Base-by-base conservation (phyloP, 2,113 vertebrate species). In the Gobiocypris rarus region DNA sequence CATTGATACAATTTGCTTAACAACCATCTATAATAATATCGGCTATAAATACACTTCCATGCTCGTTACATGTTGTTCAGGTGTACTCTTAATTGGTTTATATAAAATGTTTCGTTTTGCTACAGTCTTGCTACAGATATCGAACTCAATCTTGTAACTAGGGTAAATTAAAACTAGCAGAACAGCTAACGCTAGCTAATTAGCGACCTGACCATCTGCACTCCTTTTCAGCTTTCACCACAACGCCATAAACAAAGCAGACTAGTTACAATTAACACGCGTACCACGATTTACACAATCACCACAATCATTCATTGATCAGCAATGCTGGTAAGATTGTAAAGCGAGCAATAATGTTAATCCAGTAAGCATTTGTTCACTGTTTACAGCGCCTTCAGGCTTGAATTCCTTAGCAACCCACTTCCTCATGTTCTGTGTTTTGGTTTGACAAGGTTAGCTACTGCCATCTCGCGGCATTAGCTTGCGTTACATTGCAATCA, bases 331-430 rank as follows among this genome's bases (percentile, higher is more conserved):
- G 34, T 7, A 73, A n/a, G 0, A 31, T 3, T 74, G 24, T 15
- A 48, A 61, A 48, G 3, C 38, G 3, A 45, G 43, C 15, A 7
- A 14, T 17, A 22, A n/a, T 11, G 24, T 9, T 56, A 71, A 70
- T 24, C 52, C 45, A 31, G 24, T 10, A 70, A 52, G n/a, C 45
- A 15, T 15, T 9, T 31, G 7, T 65, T 41, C 38, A 34, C n/a
- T 43, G 61, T 84, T 81, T 86, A 77, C 70, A 56, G 59, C 45
- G 48, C 31, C 17, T 43, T 14, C 50, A 11, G 81, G 28, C 3
- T 22, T 34, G 15, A 84, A 50, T 86, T 86, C 82, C 87, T 84
- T 88, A 86, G 84, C 54, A 86, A 88, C 87, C 14, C 24, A 73
- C 10, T 84, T 69, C 78, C 75, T 81, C 61, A 5, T 69, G 24